phyloP scores from a whole-genome alignment of 2,888 invertebrate species.

The Tricholauxania praeusta region DNA sequence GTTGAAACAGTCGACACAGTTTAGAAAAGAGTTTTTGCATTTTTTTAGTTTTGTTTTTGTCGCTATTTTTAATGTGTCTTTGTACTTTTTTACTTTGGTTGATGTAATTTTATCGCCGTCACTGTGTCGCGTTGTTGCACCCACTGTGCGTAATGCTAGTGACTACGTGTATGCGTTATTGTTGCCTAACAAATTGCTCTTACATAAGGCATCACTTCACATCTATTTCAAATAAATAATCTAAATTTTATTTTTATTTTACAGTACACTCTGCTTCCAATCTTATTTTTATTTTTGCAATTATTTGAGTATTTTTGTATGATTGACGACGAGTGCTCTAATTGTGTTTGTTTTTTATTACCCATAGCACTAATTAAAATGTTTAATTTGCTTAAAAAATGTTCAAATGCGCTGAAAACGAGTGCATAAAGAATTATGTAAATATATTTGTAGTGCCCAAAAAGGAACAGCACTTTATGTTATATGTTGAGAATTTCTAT shows the following conservation, averaged over 20 bases:
- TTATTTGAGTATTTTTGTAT: constrained; percentile 11
- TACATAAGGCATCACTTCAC: constrained; percentile 17
- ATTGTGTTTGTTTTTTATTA: constrained; percentile 18
- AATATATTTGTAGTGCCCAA: constrained; percentile 10
- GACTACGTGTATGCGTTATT: constrained; percentile 5
- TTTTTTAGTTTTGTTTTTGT: not conserved
- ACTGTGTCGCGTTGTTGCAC: constrained; percentile 15
- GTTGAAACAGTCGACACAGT: constrained; percentile 18
- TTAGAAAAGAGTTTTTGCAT: constrained; percentile 20
- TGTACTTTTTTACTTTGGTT: not conserved
- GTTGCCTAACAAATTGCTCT: constrained; percentile 17
- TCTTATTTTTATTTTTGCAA: not conserved
- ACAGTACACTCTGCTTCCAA: not conserved
- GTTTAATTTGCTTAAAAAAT: not conserved
- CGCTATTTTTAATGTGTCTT: constrained; percentile 18
- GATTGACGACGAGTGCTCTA: not conserved
- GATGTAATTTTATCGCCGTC: constrained; percentile 30
- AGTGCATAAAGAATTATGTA: constrained; percentile 18
- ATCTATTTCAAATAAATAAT: not conserved
- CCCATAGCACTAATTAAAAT: constrained; percentile 28
- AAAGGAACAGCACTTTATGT: constrained; percentile 16
- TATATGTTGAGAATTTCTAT: no score
- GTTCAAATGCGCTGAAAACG: no score
- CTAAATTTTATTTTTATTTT: constrained; percentile 13
- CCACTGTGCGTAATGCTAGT: not conserved